phyloP scores from a whole-genome alignment of 2,797 vertebrate species.

The Dromococcyx pavoninus region DNA sequence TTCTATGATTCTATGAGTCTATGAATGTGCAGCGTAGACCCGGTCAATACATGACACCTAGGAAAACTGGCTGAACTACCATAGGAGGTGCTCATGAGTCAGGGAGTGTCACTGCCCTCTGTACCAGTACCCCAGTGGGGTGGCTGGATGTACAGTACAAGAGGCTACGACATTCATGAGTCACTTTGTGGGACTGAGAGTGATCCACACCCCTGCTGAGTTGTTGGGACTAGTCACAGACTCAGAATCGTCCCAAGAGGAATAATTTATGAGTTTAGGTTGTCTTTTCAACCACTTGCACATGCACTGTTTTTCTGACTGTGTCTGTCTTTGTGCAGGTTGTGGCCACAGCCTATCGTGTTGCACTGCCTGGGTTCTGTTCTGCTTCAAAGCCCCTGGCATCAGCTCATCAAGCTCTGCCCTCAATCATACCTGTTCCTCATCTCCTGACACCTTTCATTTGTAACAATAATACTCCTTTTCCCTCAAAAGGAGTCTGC shows the following conservation, averaged over 20 bases:
- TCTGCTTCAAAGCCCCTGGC: background rate
- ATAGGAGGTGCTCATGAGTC: conserved; percentile 28
- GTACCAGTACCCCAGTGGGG: background rate
- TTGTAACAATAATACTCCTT: background rate
- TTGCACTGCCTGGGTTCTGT: background rate
- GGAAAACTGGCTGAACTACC: conserved; percentile 13
- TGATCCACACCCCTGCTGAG: conserved; percentile 28
- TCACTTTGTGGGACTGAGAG: conserved; percentile 23
- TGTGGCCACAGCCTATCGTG: background rate
- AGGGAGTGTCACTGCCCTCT: conserved; percentile 48
- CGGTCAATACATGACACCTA: background rate
- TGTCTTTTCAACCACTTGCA: background rate
- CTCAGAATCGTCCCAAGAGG: background rate
- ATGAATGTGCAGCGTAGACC: background rate
- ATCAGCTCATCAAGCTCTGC: background rate
- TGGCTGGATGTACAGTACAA: background rate
- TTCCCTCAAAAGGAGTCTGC: background rate
- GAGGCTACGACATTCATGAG: conserved; percentile 1
- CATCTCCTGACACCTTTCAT: background rate
- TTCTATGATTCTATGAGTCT: too few species aligned
- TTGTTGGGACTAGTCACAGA: background rate
- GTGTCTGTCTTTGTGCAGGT: background rate
- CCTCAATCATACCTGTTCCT: background rate
- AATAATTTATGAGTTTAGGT: background rate
- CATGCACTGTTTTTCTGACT: background rate